phyloP scores from a whole-genome alignment of 1,140 invertebrate genomes.

The Saccostrea echinata region DNA sequence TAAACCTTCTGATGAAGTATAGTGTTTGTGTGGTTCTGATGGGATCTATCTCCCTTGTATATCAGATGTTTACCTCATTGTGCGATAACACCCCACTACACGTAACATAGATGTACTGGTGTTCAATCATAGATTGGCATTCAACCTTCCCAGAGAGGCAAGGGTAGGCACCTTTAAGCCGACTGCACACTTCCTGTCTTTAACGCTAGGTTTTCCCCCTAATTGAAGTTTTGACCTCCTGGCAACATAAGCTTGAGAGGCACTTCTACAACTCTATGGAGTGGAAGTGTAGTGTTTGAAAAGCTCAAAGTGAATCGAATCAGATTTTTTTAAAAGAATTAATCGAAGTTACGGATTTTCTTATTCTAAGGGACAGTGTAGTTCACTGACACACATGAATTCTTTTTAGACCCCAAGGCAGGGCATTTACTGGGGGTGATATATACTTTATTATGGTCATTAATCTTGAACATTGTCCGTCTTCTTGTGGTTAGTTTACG shows the following conservation, averaged over 20 bases:
- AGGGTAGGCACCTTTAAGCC: not conserved
- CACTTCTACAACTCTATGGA: not conserved
- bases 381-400: not conserved
- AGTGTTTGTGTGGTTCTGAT: not conserved
- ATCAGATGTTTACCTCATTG: slow-evolving; percentile 24
- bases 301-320: not conserved
- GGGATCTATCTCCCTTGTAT: not conserved
- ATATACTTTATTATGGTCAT: not conserved
- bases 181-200: not conserved
- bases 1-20: not conserved
- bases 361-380: too few relatives aligned
- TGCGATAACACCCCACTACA: slow-evolving; percentile 20
- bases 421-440: not conserved
- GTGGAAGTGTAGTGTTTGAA: not conserved
- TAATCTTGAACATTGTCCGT: not conserved
- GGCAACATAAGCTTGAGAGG: not conserved
- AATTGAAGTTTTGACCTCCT: not conserved
- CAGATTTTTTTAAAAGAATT: not conserved
- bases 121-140: slow-evolving; percentile 3
- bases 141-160: not conserved
- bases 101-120: not conserved
- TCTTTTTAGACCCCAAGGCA: not conserved
- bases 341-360: not conserved
- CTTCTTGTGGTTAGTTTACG: not conserved
- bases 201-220: not conserved